Base-by-base conservation (phyloP, 2,113 vertebrate genomes). In the Pampusana beccarii region DNA sequence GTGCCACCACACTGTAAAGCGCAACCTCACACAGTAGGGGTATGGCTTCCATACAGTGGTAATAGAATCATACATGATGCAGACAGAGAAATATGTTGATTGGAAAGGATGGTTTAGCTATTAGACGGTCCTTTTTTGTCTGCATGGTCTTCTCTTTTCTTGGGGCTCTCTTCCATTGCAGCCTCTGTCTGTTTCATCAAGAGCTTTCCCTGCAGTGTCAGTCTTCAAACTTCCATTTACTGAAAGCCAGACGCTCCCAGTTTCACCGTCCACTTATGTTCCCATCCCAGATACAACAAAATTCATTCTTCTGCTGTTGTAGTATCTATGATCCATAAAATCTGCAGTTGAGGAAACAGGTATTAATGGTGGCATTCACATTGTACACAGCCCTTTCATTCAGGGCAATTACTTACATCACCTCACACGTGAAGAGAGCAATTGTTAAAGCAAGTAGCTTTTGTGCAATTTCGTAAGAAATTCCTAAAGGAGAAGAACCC, bases 321-420 rank as follows among this genome's bases (percentile, higher is more conserved):
- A 11, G 10, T 73, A 86, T 79, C 74, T 92, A 5, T 33, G 28
- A 69, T 86, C 87, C 53, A 29, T 86, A 87, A 94, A 84, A 70
- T n/a, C 73, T 66, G 65, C 23, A 57, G 82, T 33, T 67, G 54
- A 85, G 51, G 46, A 92, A 93, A 69, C 70, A 78, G 54, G 53
- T 91, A 96, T 96, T 75, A 92, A 65, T 67, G 80, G 64, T 74
- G 84, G 40, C 57, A 64, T 92, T 89, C 56, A 40, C 46, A 83
- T 44, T 67, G 31, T 85, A 62, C 58, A 20, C 19, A 72, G 19
- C 28, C 50, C 54, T 71, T 72, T 80, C 7, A 71, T 95, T 95
- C 57, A 42, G 24, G 29, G 60, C 57, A 92, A 74, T 85, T 51
- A 23, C 46, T 70, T 88, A n/a, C 12, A 29, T 64, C 71, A 67